Base-by-base conservation (phyloP, 2,113 vertebrate species). In the Malurus cyaneus region DNA sequence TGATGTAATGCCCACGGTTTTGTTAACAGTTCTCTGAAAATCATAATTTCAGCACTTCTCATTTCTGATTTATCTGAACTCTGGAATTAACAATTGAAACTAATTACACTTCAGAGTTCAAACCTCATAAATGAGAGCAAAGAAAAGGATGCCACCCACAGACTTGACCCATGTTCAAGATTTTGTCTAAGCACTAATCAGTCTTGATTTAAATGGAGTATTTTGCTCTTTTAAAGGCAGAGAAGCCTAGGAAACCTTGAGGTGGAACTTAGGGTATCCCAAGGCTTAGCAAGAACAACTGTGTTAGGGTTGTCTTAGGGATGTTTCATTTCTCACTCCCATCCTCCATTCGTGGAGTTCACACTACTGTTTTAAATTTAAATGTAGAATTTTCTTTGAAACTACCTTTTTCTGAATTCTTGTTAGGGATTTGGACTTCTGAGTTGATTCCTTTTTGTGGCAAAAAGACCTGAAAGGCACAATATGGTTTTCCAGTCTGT, bases 311-410 rank as follows among this genome's bases (percentile, higher is more conserved):
- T 65, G 31, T 24, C 41, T 59, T 66, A 24, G 12, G 23, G 3
- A 8, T 18, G 65, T 23, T 25, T 31, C 23, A n/a, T 17, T 23
- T 20, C 8, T 46, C 8, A 6, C 29, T 8, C 32, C 17, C 0
- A 0, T 34, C 20, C 20, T 34, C 20, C 8, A 8, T 47, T 74
- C 8, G 3, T 2, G 5, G 23, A 56, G 12, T 12, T 74, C 29
- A 19, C 21, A 14, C 46, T 84, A 36, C 57, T 76, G 4, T 36
- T 85, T 71, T 12, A 66, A 66, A 86, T 71, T 73, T 49, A 60
- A 52, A 34, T 39, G 18, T 60, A 24, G 20, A 87, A 32, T 87
- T 84, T 24, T 57, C 4, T 65, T 64, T 89, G 32, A 92, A 79
- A 49, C 5, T 34, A 3, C 11, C 5, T 49, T 69, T 81, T 89